A percentile compares a stretch with the other conserved stretches of the same genome.
These are phyloP conservation scores for Lindbergichthys nudifrons DNA, from an alignment of 2,797 vertebrate species.

Conservation along the genomic window DNA sequence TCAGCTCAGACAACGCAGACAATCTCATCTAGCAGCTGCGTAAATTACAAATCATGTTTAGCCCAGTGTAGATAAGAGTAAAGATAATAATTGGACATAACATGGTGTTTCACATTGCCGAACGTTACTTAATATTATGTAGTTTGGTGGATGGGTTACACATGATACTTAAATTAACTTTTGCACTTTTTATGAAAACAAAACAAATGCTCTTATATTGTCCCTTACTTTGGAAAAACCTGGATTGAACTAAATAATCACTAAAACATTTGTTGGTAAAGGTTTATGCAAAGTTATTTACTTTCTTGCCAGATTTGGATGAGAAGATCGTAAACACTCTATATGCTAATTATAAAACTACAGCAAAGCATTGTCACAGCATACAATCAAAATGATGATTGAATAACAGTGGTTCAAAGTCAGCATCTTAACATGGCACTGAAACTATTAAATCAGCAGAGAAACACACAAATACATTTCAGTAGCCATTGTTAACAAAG, in stretches of 20 bases:
- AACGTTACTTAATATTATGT: neutral
- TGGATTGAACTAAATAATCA: neutral
- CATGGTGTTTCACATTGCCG: neutral
- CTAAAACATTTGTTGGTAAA: no score
- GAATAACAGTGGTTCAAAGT: neutral
- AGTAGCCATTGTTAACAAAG: neutral
- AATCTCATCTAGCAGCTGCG: neutral
- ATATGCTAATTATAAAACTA: neutral
- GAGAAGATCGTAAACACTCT: neutral
- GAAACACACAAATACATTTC: neutral
- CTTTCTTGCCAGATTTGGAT: neutral
- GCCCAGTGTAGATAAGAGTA: neutral
- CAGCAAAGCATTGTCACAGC: neutral
- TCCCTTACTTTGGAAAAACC: neutral
- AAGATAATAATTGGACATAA: neutral
- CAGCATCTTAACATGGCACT: neutral
- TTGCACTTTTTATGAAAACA: no score
- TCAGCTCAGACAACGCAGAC: constrained; percentile 1
- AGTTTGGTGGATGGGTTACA: neutral
- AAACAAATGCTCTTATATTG: no score
- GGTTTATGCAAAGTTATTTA: neutral
- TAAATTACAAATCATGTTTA: neutral
- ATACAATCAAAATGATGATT: no score
- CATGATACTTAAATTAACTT: no score
- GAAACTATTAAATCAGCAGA: fast-evolving